A percentile compares a stretch with the other conserved stretches of the same genome.
phyloP scores from a whole-genome alignment of 2,888 invertebrate genomes.

The Cartodere bifasciata region DNA sequence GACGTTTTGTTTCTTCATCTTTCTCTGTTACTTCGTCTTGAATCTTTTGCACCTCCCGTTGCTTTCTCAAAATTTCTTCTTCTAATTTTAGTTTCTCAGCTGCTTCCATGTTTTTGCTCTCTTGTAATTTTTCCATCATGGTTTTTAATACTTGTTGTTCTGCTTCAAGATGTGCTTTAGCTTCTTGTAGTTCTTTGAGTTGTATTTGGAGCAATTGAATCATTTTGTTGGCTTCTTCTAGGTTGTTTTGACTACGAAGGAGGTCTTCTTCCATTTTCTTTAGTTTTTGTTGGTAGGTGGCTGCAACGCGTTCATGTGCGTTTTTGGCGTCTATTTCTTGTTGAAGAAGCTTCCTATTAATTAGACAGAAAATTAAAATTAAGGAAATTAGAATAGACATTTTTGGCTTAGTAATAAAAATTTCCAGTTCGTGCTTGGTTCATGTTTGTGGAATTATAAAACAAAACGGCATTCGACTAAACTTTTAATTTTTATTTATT shows the following conservation, averaged over 20 bases:
- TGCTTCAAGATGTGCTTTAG: conserved; percentile 77
- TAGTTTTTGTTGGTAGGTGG: conserved; percentile 53
- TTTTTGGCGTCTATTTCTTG: too few species aligned
- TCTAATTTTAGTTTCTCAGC: conserved; percentile 69
- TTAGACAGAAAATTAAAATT: too few species aligned
- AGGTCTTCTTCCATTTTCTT: conserved; percentile 75
- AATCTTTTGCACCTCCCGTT: conserved; percentile 36
- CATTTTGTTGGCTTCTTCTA: conserved; percentile 72
- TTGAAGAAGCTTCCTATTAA: too few species aligned
- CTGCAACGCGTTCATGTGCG: too few species aligned
- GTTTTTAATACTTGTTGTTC: conserved; percentile 73
- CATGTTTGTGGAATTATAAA: too few species aligned
- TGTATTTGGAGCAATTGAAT: conserved; percentile 76
- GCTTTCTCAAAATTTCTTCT: conserved; percentile 75
- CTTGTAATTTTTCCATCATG: conserved; percentile 84
- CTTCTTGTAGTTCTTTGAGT: conserved; percentile 72
- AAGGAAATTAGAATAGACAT: too few species aligned
- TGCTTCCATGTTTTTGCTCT: conserved; percentile 82
- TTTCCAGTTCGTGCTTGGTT: too few species aligned
- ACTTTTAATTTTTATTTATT: too few species aligned
- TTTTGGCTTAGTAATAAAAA: too few species aligned
- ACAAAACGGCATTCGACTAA: too few species aligned
- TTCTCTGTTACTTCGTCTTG: conserved; percentile 27
- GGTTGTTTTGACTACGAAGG: conserved; percentile 63
- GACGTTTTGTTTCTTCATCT: conserved; percentile 25